Base-by-base conservation (phyloP, 2,888 invertebrate species). In the Scrobipalpa atriplicella region DNA sequence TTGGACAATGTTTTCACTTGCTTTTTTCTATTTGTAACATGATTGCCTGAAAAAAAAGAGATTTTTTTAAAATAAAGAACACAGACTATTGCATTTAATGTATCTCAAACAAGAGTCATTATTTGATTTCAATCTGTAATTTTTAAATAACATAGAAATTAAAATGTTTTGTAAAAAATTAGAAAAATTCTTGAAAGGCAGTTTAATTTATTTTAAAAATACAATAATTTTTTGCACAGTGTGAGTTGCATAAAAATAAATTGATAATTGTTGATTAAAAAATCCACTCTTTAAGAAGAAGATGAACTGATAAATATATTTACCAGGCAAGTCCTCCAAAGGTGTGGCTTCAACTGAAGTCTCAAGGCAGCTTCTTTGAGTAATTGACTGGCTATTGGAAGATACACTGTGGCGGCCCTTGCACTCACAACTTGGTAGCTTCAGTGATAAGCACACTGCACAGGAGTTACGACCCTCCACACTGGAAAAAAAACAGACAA, bases 241-340 rank as follows among this genome's bases (percentile, higher is more conserved):
- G n/a, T n/a, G n/a, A n/a, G n/a, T n/a, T n/a, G n/a, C n/a, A n/a
- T n/a, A n/a, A n/a, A n/a, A n/a, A n/a, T n/a, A n/a, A n/a, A n/a
- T n/a, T n/a, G n/a, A n/a, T n/a, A n/a, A n/a, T n/a, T n/a, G n/a
- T n/a, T n/a, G n/a, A 43, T 43, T 43, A 43, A 43, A 43, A 43
- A 43, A 13, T 43, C 43, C 3, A 13, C 8, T n/a, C n/a, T n/a
- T n/a, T n/a, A n/a, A n/a, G n/a, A n/a, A n/a, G n/a, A n/a, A n/a
- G n/a, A n/a, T n/a, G n/a, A 41, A 41, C 2, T 2, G 41, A 41
- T 11, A 41, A 13, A 41, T 1, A 41, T 51, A 8, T 18, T 63
- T 80, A 90, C 92, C 93, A 74, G 92, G 92, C 73, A 93, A 79
- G 78, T 91, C 90, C 62, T 83, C 81, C 69, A 92, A 79, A 16